Evolutionary conservation across 2,888 invertebrate species (phyloP), one percentile per base, ranked within the genome.

Genomic region (Dione vanillae): DNA sequence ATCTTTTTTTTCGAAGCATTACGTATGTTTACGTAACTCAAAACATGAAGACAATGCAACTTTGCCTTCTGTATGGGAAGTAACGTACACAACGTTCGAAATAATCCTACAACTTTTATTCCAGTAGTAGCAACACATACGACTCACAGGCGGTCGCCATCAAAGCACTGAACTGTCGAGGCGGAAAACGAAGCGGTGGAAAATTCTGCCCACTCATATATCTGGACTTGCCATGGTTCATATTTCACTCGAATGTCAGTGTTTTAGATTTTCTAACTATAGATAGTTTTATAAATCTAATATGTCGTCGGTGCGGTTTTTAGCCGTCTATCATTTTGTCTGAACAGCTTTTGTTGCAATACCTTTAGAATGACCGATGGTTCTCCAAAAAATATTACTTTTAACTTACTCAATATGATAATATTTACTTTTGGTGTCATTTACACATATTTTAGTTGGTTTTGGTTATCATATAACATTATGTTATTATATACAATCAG

Each of bases 141-240:
- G 68, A 59, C 59, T 65, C 52, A 59, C 56, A 59, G 37, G 10
- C 70, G 61, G 70, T 70, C 62, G 56, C 72, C 69, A 71, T 74
- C 75, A 71, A 65, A 73, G 70, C 71, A 62, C 68, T 65, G 71
- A 69, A 70, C 56, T 67, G 69, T 70, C 72, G 70, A 69, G 52
- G 69, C 67, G 72, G 72, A 69, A 75, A 69, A 72, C 74, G 69
- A 71, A 65, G 69, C 67, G 70, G 54, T 65, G 68, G 71, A 70
- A 73, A 72, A 72, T 72, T 75, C 71, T 65, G 71, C 71, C 70
- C 58, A 65, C 67, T 72, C 67, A 35, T 62, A 62, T 62, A 45
- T 64, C 54, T 69, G 43, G 59, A 51, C 70, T 65, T 61, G 65
- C 43, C 64, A 61, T 59, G 67, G 65, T 56, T 65, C 65, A 71